Percentiles rank a stretch among this genome's conserved stretches.
phyloP scores from a whole-genome alignment of 2,797 vertebrate species.

The Caiman crocodilus region DNA sequence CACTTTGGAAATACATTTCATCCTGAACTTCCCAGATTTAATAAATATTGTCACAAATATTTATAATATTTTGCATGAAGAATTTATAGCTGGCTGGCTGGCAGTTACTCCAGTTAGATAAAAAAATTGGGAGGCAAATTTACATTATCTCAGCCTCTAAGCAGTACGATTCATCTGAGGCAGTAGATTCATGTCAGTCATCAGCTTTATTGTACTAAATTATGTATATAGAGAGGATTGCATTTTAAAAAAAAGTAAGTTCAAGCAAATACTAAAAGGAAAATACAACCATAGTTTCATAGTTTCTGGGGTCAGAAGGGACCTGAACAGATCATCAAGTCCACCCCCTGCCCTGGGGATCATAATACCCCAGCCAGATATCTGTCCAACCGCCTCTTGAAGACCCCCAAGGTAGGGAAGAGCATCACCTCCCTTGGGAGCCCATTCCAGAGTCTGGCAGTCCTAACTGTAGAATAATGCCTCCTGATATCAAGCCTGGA shows the following conservation, averaged over 20 bases:
- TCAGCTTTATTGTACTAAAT: not conserved
- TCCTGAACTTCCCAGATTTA: not conserved
- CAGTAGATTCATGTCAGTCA: not conserved
- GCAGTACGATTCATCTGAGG: not conserved
- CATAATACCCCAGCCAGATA: too few species aligned
- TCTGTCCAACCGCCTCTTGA: too few species aligned
- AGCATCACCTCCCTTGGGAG: too few species aligned
- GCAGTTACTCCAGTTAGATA: not conserved
- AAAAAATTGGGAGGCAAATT: not conserved
- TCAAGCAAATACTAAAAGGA: not conserved
- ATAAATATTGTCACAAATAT: slow-evolving; percentile 12
- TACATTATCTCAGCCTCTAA: not conserved
- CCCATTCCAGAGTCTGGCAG: too few species aligned
- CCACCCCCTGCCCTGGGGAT: too few species aligned
- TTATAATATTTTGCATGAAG: not conserved
- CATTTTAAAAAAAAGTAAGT: not conserved
- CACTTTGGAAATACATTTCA: not conserved
- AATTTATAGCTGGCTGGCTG: not conserved
- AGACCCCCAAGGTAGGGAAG: too few species aligned
- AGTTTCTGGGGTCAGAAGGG: too few species aligned
- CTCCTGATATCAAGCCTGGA: too few species aligned
- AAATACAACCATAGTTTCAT: rapidly evolving
- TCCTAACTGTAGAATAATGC: too few species aligned
- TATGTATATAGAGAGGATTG: not conserved
- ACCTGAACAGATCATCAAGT: too few species aligned